A percentile compares a stretch with the other conserved stretches of the same genome.
Evolutionary conservation across 2,113 vertebrate species (phyloP).

Genomic region (Clarias magur): DNA sequence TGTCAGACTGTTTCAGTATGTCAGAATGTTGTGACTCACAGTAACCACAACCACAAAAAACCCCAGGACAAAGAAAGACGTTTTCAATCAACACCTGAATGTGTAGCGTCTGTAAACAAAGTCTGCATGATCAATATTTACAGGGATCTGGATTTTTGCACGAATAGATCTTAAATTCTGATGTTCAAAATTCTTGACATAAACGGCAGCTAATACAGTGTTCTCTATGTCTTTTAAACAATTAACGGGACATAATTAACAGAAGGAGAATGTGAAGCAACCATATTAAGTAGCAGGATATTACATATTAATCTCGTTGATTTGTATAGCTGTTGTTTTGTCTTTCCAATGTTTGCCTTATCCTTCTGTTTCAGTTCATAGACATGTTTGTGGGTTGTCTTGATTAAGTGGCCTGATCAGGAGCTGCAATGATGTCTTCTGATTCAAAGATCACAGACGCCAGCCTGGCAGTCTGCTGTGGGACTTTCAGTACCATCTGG

Average conservation of each 20-base stretch:
- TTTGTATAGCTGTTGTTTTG: not conserved
- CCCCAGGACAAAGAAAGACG: not conserved
- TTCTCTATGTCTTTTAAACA: not conserved
- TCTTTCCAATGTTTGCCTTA: not conserved
- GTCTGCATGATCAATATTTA: not conserved
- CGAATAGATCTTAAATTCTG: not conserved
- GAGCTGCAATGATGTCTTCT: not conserved
- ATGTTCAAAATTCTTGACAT: not conserved
- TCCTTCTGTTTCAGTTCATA: not conserved
- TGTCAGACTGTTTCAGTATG: not conserved
- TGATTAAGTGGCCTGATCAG: not conserved
- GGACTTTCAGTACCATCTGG: not conserved
- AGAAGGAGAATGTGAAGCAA: not conserved
- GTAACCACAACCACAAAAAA: not conserved
- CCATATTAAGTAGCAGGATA: not conserved
- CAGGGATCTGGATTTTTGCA: not conserved
- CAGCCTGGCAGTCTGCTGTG: not conserved
- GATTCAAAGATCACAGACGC: not conserved
- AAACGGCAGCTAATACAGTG: not conserved
- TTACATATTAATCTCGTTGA: not conserved
- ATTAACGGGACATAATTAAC: not conserved
- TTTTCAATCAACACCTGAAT: conserved; percentile 3
- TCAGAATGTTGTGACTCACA: conserved; percentile 4
- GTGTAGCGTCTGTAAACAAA: not conserved
- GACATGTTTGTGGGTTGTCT: not conserved